Conservation (phyloP, 2,113 vertebrate genomes). For the Seriola aureovittata region DNA sequence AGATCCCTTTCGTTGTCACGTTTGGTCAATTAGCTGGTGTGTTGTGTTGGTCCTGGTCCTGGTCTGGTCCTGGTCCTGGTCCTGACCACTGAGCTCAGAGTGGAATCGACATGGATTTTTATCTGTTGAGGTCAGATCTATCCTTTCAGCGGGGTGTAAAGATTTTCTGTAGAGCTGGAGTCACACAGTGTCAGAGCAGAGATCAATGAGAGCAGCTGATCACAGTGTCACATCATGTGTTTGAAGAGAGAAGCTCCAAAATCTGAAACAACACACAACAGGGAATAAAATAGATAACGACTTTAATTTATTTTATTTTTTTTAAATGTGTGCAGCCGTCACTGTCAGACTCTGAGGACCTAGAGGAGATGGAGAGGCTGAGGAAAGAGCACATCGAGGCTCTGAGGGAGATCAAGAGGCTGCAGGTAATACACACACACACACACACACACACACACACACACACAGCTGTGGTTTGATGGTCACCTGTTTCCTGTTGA, state of each 20-base stretch:
- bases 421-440: constrained; percentile 86
- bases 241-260: too few relatives aligned
- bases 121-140: constrained; percentile 12
- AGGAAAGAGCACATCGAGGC: constrained; percentile 89
- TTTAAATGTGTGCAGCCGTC: constrained; percentile 61
- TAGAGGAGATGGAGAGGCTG: constrained; percentile 87
- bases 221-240: too few relatives aligned
- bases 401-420: constrained; percentile 86
- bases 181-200: not conserved
- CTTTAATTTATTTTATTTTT: too few relatives aligned
- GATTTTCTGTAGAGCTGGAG: not conserved
- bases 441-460: not conserved
- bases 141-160: constrained; percentile 6
- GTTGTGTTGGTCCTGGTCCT: too few relatives aligned
- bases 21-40: too few relatives aligned
- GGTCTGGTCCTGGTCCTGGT: too few relatives aligned
- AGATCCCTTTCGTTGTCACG: too few relatives aligned
- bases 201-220: too few relatives aligned
- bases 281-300: too few relatives aligned
- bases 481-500: not conserved
- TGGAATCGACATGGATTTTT: not conserved
- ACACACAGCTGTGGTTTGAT: not conserved
- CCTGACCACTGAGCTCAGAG: not conserved
- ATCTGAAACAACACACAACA: too few relatives aligned
- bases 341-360: constrained; percentile 84